These are phyloP conservation scores for Uromys caudimaculatus DNA, from an alignment of 2,797 vertebrate species.

Conservation along the genomic window DNA sequence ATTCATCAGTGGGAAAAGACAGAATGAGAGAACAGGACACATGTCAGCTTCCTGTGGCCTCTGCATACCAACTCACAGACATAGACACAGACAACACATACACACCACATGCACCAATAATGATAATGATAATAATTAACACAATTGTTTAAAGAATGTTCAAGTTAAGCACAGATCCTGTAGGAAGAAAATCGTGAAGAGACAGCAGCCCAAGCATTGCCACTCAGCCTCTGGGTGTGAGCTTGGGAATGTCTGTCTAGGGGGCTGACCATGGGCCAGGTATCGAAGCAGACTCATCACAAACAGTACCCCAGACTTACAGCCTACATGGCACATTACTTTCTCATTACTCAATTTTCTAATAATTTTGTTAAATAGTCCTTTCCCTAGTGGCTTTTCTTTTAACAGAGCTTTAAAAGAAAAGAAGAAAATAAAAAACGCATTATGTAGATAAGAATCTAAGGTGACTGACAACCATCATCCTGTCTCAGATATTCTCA, in stretches of 20 bases:
- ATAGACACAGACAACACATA: background rate
- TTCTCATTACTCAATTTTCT: background rate
- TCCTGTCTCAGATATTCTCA: background rate
- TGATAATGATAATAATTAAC: background rate
- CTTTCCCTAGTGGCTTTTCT: background rate
- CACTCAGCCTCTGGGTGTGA: rapidly evolving
- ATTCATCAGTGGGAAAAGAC: background rate
- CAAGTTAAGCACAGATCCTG: background rate
- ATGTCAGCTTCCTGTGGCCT: background rate
- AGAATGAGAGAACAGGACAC: background rate
- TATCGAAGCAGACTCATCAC: background rate
- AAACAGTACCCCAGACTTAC: background rate
- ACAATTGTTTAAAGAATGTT: background rate
- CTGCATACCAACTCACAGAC: background rate
- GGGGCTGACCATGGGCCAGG: no score
- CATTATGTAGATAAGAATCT: background rate
- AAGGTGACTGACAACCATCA: background rate
- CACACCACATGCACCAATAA: no score
- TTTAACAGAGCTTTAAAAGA: background rate
- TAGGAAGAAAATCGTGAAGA: background rate
- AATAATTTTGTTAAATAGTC: background rate
- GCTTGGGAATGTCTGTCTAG: rapidly evolving
- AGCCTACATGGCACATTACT: background rate
- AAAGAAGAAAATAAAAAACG: background rate
- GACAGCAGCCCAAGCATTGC: background rate